Evolutionary conservation across 2,113 vertebrate species (phyloP), one percentile per base, ranked within the genome.

Genomic region (Strigops habroptila): DNA sequence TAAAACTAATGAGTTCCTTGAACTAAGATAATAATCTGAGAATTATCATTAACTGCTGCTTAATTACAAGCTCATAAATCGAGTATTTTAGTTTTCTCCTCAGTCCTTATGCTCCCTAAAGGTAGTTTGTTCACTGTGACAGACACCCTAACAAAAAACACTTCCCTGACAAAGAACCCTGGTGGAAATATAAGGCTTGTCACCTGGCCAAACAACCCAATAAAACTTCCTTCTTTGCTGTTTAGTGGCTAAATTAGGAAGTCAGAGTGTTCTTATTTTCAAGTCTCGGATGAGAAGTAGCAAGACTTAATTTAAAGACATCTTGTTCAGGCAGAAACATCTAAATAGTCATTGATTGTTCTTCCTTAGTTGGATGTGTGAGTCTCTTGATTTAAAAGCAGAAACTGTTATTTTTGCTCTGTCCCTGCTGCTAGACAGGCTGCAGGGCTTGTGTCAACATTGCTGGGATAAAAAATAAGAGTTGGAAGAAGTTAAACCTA

Each of bases 271-370:
- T 93, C 82, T 89, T 91, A 62, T 78, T 91, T 94, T 57, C 74
- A 68, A 92, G 49, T 31, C 81, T 78, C 3, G 1, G 48, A 86
- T 22, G 51, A 88, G 73, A 95, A 86, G 65, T 39, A 91, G 35
- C 3, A 6, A 75, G 74, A 89, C 70, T 90, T 97, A 97, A 95
- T 96, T 97, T 91, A 91, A 96, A 97, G 82, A 96, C 83, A 94
- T 48, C 57, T 95, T 90, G 91, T 97, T 87, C 91, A 86, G 95
- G 91, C 95, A 97, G 82, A 93, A 94, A 63, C 46, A 70, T 46
- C 84, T 91, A 95, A 97, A 91, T n/a, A 4, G n/a, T 33, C 77
- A 96, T 97, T 91, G 96, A 97, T 95, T 92, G 71, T 64, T 93
- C 69, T 86, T 93, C 46, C 57, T 76, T 82, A 77, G 68, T 14